Evolutionary conservation across 2,797 vertebrate species (phyloP), one percentile per base, ranked within the genome.

Genomic region (Sebastes miniatus): DNA sequence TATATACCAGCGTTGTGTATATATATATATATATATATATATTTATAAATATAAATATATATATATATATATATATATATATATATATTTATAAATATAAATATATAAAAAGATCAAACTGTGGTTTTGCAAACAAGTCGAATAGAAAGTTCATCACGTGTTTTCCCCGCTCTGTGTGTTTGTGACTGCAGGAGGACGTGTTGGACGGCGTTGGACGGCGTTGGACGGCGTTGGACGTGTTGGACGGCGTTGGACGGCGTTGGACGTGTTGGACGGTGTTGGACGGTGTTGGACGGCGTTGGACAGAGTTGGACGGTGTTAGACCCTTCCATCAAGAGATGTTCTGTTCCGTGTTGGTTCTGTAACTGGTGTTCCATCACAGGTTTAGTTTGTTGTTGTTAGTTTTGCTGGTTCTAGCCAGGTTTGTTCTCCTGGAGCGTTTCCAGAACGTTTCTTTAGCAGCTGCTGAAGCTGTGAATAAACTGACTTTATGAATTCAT

Each of bases 181-280:
- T 71, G 7, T 47, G 13, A 54, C 14, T n/a, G n/a, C 77, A 89
- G 85, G 71, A 88, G 73, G 59, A 47, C 83, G 62, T 8, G 25
- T 25, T 25, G 25, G 25, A 25, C 3, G 3, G 25, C 1, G 25
- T 25, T 25, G 25, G 25, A 25, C 25, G 25, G 25, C 1, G 25
- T 25, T 25, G 25, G 25, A 25, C 3, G 25, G 24, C 1, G 25
- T 25, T 25, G 25, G 25, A 25, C 3, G 25, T 3, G 3, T 25
- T 25, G 25, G 25, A 25, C 1, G 25, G 25, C 1, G 25, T 25
- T 25, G 27, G 27, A 27, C 27, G 4, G 27, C 27, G 27, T 27
- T 27, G 27, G 27, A 27, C 27, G 4, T 5, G 25, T 27, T 27
- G 25, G 25, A 27, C 4, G 25, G 25, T 5, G 27, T 27, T 27